These are phyloP conservation scores for Anas bahamensis DNA, from an alignment of 2,797 vertebrate genomes.

Conservation along the genomic window DNA sequence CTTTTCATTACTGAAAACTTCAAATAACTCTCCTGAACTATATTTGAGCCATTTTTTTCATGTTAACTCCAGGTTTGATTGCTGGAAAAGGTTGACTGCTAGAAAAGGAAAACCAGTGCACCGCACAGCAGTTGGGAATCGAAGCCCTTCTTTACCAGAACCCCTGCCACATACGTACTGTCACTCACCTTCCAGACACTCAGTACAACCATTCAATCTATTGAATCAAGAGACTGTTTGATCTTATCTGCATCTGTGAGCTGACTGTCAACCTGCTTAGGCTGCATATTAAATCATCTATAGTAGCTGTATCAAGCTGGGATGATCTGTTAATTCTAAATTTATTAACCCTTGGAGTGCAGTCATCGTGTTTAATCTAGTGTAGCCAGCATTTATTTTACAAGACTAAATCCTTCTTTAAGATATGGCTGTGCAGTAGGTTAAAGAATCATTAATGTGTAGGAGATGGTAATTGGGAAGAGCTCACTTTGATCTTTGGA, in stretches of 20 bases:
- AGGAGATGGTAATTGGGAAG: constrained; percentile 57
- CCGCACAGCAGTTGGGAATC: constrained; percentile 69
- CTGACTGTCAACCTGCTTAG: constrained; percentile 84
- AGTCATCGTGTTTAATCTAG: constrained; percentile 84
- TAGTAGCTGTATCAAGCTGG: constrained; percentile 85
- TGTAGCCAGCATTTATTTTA: constrained; percentile 81
- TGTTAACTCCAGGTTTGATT: constrained; percentile 41
- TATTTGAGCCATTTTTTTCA: constrained; percentile 9
- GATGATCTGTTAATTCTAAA: constrained; percentile 87
- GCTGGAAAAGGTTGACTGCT: constrained; percentile 63
- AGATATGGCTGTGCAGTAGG: constrained; percentile 64
- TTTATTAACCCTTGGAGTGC: constrained; percentile 87
- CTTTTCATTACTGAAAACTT: constrained; percentile 69
- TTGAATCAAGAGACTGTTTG: constrained; percentile 84
- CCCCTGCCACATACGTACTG: constrained; percentile 73
- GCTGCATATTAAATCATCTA: constrained; percentile 86
- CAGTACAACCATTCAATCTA: constrained; percentile 81
- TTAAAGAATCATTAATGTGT: constrained; percentile 69
- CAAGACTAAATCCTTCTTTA: constrained; percentile 78
- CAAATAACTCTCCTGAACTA: constrained; percentile 65
- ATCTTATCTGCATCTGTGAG: constrained; percentile 86
- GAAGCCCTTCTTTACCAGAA: constrained; percentile 69
- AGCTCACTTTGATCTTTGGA: constrained; percentile 33
- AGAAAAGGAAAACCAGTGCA: constrained; percentile 67
- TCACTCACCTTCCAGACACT: constrained; percentile 83